Evolutionary conservation across 2,888 invertebrate genomes (phyloP).

Genomic region (Caenorhabditis wallacei): DNA sequence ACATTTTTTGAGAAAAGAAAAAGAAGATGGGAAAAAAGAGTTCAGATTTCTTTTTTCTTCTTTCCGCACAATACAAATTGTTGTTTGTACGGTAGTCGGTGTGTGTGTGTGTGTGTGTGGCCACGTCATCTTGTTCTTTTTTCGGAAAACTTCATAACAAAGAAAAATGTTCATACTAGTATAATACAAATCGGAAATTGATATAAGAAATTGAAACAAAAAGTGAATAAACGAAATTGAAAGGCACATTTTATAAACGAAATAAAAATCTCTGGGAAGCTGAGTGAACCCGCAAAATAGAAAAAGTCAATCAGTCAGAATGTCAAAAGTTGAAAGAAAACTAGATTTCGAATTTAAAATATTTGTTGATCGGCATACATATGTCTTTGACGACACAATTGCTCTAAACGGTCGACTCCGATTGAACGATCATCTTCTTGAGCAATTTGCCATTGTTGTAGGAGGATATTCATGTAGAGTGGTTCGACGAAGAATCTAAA

Average conservation of each 20-base stretch:
- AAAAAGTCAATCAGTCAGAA: slow-evolving; percentile 1
- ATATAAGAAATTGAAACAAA: not conserved
- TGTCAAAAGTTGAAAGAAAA: not conserved
- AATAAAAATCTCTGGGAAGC: slow-evolving; percentile 29
- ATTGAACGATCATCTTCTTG: slow-evolving; percentile 59
- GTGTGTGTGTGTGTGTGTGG: too few relatives aligned
- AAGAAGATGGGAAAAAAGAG: slow-evolving; percentile 11
- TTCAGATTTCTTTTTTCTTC: slow-evolving; percentile 31
- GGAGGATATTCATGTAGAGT: slow-evolving; percentile 78
- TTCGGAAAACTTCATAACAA: not conserved
- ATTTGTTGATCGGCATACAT: slow-evolving; percentile 50
- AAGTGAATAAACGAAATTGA: slow-evolving; percentile 15
- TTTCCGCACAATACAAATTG: slow-evolving; percentile 6
- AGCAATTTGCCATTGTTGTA: slow-evolving; percentile 78
- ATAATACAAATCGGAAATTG: not conserved
- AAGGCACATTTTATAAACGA: slow-evolving; percentile 35
- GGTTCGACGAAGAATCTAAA: slow-evolving; percentile 83
- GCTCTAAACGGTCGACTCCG: slow-evolving; percentile 67
- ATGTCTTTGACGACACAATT: slow-evolving; percentile 70
- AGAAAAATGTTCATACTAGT: slow-evolving; percentile 8
- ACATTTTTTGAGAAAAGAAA: slow-evolving; percentile 12
- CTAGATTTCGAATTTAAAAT: slow-evolving; percentile 3
- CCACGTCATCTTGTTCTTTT: slow-evolving; percentile 15
- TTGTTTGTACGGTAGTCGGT: slow-evolving; percentile 22
- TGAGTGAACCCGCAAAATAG: slow-evolving; percentile 10